A percentile compares a stretch with the other conserved stretches of the same genome.
Evolutionary conservation across 2,797 vertebrate species (phyloP).

Genomic region (Hylomyscus alleni): DNA sequence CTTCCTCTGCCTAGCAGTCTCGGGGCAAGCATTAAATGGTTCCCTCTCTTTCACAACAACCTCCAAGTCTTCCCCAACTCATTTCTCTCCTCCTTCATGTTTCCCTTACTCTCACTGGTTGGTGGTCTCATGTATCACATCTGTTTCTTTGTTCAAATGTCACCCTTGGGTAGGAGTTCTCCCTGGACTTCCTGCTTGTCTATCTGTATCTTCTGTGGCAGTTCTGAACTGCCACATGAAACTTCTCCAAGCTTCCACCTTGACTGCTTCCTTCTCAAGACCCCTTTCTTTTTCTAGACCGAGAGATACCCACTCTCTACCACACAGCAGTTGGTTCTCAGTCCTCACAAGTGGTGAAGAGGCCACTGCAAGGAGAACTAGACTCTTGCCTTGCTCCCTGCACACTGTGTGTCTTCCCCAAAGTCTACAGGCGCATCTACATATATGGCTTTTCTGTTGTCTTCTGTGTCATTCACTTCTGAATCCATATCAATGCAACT

Average conservation of each 20-base stretch:
- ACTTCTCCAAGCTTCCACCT: neutral
- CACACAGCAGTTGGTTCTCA: neutral
- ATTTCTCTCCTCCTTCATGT: neutral
- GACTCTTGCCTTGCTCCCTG: neutral
- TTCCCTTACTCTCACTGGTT: neutral
- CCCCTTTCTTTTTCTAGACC: neutral
- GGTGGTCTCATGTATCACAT: neutral
- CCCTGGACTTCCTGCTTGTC: neutral
- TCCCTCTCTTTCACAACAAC: neutral
- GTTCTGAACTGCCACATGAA: neutral
- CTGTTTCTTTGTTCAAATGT: neutral
- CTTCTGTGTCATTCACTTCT: neutral
- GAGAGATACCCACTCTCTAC: rapidly evolving
- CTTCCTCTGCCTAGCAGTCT: neutral
- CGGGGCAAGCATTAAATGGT: neutral
- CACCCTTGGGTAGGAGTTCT: neutral
- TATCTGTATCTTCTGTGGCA: neutral
- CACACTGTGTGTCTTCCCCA: rapidly evolving
- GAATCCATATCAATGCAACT: neutral
- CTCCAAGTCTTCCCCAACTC: neutral
- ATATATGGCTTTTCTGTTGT: rapidly evolving
- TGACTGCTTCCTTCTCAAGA: neutral
- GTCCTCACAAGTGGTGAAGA: neutral
- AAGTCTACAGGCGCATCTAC: neutral
- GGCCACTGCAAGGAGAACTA: neutral